Base-by-base conservation (phyloP, 2,888 invertebrate species). In the Geophilus truncorum region DNA sequence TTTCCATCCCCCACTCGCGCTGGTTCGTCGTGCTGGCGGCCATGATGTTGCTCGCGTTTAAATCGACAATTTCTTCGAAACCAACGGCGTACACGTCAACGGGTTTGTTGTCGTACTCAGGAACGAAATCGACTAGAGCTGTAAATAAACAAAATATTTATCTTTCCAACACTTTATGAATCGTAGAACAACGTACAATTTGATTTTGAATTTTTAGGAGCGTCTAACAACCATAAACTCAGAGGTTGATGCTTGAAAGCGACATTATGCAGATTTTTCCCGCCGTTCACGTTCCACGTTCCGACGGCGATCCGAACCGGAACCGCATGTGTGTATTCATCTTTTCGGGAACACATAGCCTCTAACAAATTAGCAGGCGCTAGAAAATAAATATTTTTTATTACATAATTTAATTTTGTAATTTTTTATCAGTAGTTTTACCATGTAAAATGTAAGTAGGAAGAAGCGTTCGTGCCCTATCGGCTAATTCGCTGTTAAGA, bases 211-310 rank as follows among this genome's bases (percentile, higher is more conserved):
- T 90, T 86, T 82, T 91, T 90, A 80, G 92, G 92, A 75, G 94
- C 93, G 87, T 97, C 97, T 75, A 97, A 88, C 30, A 98, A 88
- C 96, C 96, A 96, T 88, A 96, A 95, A 15, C 94, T 90, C 45
- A 96, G 87, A 0, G 94, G 92, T 0, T 93, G 90, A 87, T 95
- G 94, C 77, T 87, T 96, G 97, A 86, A 95, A 96, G 95, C 98
- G 80, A 99, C 93, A 87, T 96, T 97, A 83, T 97, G 92, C 86
- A 99, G 98, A 88, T 98, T 97, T 88, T 97, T 98, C 2, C 99
- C 99, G 57, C 99, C 99, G 88, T 99, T 99, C 0, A 99, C 98
- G 88, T 99, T 99, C 89, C 98, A 99, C 0, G 99, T 99, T 18
- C 97, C 98, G 80, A 96, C 92, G 78, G 94, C 93, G 5, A 98